These are phyloP conservation scores for Aporrectodea caliginosa DNA, from an alignment of 1,140 invertebrate species.

Conservation along the genomic window DNA sequence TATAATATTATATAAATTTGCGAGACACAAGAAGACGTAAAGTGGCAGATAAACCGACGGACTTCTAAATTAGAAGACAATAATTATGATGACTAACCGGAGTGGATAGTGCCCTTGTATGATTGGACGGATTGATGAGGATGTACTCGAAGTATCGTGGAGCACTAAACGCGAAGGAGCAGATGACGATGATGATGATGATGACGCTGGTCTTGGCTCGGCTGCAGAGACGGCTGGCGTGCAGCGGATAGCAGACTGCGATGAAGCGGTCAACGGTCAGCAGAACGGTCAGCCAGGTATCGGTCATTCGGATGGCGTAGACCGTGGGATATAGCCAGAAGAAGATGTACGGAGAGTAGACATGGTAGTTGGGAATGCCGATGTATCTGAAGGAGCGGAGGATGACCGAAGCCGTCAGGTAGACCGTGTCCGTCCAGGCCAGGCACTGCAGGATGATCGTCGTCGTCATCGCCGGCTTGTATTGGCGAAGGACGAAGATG, in stretches of 20 bases:
- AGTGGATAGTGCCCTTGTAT: no score
- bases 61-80: no score
- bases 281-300: conserved; percentile 30
- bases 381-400: conserved; percentile 26
- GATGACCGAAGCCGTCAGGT: conserved; percentile 3
- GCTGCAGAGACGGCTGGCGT: conserved; percentile 26
- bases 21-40: no score
- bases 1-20: no score
- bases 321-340: conserved; percentile 25
- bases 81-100: no score
- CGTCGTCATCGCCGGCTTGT: conserved; percentile 29
- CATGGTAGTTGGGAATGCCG: background rate
- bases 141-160: conserved; percentile 31
- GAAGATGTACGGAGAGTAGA: conserved; percentile 14
- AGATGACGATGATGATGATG: conserved; percentile 17
- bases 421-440: conserved; percentile 19
- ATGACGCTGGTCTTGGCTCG: background rate
- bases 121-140: no score
- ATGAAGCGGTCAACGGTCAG: conserved; percentile 32
- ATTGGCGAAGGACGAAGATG: conserved; percentile 26
- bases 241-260: conserved; percentile 32
- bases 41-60: no score
- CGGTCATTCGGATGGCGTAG: conserved; percentile 23
- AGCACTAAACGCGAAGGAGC: conserved; percentile 14
- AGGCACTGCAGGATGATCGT: conserved; percentile 23